Percentiles rank a stretch among this genome's conserved stretches.
phyloP scores from a whole-genome alignment of 2,888 invertebrate species.

The Pyrrhosoma nymphula region DNA sequence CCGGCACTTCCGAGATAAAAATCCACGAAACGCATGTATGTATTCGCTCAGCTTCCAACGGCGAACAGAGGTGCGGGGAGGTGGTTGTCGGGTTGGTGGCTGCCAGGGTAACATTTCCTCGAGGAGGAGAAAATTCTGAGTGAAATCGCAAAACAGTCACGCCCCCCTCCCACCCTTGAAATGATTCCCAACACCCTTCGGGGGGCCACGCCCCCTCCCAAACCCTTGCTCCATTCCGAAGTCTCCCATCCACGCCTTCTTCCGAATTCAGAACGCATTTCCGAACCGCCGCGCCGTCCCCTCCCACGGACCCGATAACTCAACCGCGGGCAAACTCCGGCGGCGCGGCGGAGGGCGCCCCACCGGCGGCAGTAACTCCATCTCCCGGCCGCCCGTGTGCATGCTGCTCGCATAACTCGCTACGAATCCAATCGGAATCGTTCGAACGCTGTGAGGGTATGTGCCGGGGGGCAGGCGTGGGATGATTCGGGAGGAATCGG shows the following conservation, averaged over 20 bases:
- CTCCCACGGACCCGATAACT: neutral
- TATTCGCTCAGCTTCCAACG: neutral
- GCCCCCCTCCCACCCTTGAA: neutral
- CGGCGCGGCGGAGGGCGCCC: too few relatives aligned
- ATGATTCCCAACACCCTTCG: too few relatives aligned
- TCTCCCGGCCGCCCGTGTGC: neutral
- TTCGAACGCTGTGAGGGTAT: neutral
- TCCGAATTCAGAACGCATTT: conserved; percentile 3
- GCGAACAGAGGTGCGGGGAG: neutral
- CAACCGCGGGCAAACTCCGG: neutral
- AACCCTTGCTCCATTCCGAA: neutral
- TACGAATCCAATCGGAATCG: neutral
- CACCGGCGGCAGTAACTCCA: neutral
- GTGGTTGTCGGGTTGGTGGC: neutral
- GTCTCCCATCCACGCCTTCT: neutral
- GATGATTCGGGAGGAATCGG: neutral
- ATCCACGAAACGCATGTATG: neutral
- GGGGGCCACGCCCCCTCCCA: too few relatives aligned
- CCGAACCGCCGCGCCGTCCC: neutral
- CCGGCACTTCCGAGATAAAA: neutral
- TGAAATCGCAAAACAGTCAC: neutral
- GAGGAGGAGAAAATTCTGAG: neutral
- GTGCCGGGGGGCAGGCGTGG: neutral
- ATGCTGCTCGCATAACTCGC: neutral
- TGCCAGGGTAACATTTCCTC: neutral